phyloP scores from a whole-genome alignment of 2,888 invertebrate genomes.

The Melitaea athalia region DNA sequence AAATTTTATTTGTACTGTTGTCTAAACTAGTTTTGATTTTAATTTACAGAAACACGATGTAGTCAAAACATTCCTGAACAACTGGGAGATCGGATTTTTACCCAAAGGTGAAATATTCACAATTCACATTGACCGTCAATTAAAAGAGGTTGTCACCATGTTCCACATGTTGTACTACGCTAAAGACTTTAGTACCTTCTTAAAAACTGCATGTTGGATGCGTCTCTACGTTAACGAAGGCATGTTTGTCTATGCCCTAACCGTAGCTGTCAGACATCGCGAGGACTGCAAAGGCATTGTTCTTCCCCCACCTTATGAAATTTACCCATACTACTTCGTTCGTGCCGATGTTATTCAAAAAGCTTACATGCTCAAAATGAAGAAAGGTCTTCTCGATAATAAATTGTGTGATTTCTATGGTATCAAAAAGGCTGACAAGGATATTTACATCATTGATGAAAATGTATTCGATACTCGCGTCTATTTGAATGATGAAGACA shows the following conservation, averaged over 20 bases:
- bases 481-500: constrained; percentile 79
- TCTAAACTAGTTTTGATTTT: constrained; percentile 12
- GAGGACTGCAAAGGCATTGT: constrained; percentile 76
- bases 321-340: constrained; percentile 86
- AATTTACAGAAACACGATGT: constrained; percentile 78
- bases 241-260: constrained; percentile 81
- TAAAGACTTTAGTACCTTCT: constrained; percentile 77
- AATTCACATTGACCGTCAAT: constrained; percentile 72
- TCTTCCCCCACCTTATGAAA: constrained; percentile 82
- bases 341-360: constrained; percentile 85
- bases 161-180: constrained; percentile 81
- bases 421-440: constrained; percentile 73
- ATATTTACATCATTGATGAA: constrained; percentile 83
- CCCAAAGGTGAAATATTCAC: constrained; percentile 81
- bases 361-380: constrained; percentile 78
- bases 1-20: not conserved
- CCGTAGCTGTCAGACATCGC: constrained; percentile 78
- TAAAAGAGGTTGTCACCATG: constrained; percentile 76
- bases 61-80: constrained; percentile 81
- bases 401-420: constrained; percentile 80
- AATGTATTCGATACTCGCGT: constrained; percentile 84
- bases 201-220: constrained; percentile 78
- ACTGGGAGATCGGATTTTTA: constrained; percentile 79
- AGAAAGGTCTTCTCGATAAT: constrained; percentile 66
- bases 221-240: constrained; percentile 80